phyloP scores from a whole-genome alignment of 2,888 invertebrate genomes.

The Cancer borealis region DNA sequence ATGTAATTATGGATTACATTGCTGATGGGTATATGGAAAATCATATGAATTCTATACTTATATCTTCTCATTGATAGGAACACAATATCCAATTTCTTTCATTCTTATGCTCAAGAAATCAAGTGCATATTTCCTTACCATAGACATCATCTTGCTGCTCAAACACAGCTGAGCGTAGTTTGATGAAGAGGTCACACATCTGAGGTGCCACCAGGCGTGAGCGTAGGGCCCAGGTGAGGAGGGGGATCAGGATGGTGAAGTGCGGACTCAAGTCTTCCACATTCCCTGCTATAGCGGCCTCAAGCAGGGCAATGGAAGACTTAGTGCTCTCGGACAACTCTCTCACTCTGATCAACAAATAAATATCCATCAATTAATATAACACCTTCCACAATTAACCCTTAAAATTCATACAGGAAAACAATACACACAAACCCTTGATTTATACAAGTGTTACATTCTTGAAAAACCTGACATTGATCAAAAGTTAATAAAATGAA shows the following conservation, averaged over 20 bases:
- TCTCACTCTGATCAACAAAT: slow-evolving; percentile 86
- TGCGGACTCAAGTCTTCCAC: slow-evolving; percentile 65
- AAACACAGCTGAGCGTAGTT: slow-evolving; percentile 68
- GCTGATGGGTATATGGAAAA: too few relatives aligned
- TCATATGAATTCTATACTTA: too few relatives aligned
- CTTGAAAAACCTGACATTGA: background rate
- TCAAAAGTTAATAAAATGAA: background rate
- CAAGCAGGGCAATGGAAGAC: slow-evolving; percentile 64
- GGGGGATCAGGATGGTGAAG: slow-evolving; percentile 72
- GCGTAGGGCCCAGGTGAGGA: slow-evolving; percentile 71
- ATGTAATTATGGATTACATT: background rate
- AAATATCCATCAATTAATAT: background rate
- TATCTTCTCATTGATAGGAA: background rate
- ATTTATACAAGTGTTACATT: background rate
- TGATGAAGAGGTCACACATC: slow-evolving; percentile 69
- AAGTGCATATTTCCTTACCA: slow-evolving; percentile 59
- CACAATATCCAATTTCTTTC: background rate
- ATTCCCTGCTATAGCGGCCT: slow-evolving; percentile 68
- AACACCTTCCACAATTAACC: background rate
- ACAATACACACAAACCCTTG: too few relatives aligned
- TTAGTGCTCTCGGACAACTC: slow-evolving; percentile 86
- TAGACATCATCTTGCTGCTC: slow-evolving; percentile 63
- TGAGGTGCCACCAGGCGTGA: slow-evolving; percentile 64
- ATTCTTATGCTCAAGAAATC: background rate
- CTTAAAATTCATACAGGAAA: too few relatives aligned